These are phyloP conservation scores for Danio aesculapii DNA, from an alignment of 2,797 vertebrate genomes.

Conservation along the genomic window DNA sequence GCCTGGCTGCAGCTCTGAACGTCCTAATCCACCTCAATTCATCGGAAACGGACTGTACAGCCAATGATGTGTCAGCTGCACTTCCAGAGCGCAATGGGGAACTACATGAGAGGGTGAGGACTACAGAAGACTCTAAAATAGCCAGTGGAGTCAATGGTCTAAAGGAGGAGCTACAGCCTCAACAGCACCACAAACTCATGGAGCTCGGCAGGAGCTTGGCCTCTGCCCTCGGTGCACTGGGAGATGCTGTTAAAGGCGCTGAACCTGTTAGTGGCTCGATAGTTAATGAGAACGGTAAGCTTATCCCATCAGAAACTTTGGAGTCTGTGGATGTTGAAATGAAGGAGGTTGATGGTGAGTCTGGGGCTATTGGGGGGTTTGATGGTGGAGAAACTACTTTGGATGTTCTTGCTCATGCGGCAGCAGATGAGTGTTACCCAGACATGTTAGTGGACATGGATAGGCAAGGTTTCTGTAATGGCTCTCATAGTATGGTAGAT, in stretches of 20 bases:
- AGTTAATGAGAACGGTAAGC: constrained; percentile 70
- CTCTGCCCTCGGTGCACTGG: constrained; percentile 86
- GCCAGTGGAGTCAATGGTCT: constrained; percentile 77
- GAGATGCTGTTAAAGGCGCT: constrained; percentile 83
- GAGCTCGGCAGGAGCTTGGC: constrained; percentile 88
- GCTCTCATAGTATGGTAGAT: constrained; percentile 78
- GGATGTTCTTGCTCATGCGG: constrained; percentile 64
- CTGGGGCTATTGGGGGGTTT: constrained; percentile 77
- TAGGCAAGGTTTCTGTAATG: constrained; percentile 80
- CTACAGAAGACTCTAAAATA: constrained; percentile 60
- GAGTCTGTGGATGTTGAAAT: constrained; percentile 68
- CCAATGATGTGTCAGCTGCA: constrained; percentile 53
- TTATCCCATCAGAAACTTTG: constrained; percentile 66
- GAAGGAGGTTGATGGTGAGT: constrained; percentile 70
- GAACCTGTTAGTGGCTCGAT: constrained; percentile 76
- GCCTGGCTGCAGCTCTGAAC: constrained; percentile 91
- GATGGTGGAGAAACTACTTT: constrained; percentile 48
- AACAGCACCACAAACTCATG: constrained; percentile 86
- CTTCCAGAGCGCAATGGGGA: constrained; percentile 40
- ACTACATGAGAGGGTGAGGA: constrained; percentile 43
- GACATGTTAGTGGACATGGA: constrained; percentile 23
- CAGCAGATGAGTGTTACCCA: constrained; percentile 58
- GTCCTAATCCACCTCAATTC: constrained; percentile 84
- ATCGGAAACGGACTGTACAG: constrained; percentile 43
- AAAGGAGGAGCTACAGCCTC: constrained; percentile 77